Evolutionary conservation across 2,888 invertebrate species (phyloP), one percentile per base, ranked within the genome.

Genomic region (Bellardia pandia): DNA sequence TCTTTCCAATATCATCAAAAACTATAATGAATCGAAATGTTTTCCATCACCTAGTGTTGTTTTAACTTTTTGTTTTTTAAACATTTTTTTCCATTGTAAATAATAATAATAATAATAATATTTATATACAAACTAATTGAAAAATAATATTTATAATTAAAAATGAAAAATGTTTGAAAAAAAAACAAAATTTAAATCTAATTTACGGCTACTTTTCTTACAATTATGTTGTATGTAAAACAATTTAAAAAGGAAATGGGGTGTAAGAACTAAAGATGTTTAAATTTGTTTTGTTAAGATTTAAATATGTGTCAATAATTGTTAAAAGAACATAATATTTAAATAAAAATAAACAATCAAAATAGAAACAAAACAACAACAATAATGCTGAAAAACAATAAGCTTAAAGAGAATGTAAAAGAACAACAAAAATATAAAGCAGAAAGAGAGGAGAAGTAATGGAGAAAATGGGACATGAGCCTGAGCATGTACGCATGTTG

Each of bases 111-210:
- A 11, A 42, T 37, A 69, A 69, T 80, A 60, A 66, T 71, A 64
- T 68, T 60, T 60, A 58, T 62, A 30, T 85, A 87, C 87, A 87
- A 85, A 69, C 77, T 87, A 86, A 71, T 48, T 75, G 60, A 53
- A 60, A 81, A 58, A 72, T 72, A 69, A 56, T 68, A 58, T 23
- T 40, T 58, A 16, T 16, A 74, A 51, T 13, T 68, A 42, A 71
- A 60, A n/a, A n/a, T 48, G 23, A 75, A 66, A 79, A 72, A 76
- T 69, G 62, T 13, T 11, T 58, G n/a, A 48, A 69, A 66, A 64
- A 51, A 77, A 53, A 62, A 66, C 64, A 76, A 69, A 60, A 53
- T 66, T 82, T 51, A 74, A 78, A 13, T 40, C 72, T 74, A 72
- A 78, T 79, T 83, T 85, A 85, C 51, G 58, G 45, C 85, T 85